Evolutionary conservation across 2,113 vertebrate genomes (phyloP).

Genomic region (Lepidothrix coronata): DNA sequence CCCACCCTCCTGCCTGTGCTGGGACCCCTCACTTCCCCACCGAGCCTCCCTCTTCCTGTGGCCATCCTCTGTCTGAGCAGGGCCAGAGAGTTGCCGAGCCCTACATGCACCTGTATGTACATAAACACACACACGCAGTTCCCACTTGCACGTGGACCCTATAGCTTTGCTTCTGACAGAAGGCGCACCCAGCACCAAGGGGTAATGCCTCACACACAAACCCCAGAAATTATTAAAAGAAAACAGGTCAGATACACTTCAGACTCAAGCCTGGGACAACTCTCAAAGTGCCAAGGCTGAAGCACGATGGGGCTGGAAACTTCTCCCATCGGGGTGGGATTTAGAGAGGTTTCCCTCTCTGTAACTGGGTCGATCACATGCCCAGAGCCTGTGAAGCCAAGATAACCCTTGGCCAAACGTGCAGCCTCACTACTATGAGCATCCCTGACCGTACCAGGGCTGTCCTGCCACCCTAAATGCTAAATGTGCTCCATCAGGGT

Average conservation of each 20-base stretch:
- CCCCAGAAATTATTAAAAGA: neutral
- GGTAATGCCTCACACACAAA: neutral
- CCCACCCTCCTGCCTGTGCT: rapidly evolving
- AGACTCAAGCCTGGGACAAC: neutral
- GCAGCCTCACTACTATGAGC: rapidly evolving
- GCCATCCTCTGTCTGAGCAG: neutral
- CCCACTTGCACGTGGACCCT: rapidly evolving
- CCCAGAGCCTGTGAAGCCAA: neutral
- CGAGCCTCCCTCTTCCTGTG: neutral
- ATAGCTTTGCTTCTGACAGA: neutral
- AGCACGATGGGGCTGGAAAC: neutral
- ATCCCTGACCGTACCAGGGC: neutral
- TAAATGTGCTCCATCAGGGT: neutral
- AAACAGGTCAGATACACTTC: neutral
- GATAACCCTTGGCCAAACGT: neutral
- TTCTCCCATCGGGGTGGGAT: neutral
- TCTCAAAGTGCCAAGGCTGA: neutral
- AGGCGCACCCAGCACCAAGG: rapidly evolving
- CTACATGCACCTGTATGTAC: neutral
- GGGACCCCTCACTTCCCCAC: neutral
- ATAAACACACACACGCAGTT: neutral
- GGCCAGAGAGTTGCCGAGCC: neutral
- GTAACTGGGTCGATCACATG: neutral
- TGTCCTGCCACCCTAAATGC: neutral
- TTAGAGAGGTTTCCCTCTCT: neutral